Evolutionary conservation across 2,113 vertebrate species (phyloP), one percentile per base, ranked within the genome.

Genomic region (Jaculus jaculus): DNA sequence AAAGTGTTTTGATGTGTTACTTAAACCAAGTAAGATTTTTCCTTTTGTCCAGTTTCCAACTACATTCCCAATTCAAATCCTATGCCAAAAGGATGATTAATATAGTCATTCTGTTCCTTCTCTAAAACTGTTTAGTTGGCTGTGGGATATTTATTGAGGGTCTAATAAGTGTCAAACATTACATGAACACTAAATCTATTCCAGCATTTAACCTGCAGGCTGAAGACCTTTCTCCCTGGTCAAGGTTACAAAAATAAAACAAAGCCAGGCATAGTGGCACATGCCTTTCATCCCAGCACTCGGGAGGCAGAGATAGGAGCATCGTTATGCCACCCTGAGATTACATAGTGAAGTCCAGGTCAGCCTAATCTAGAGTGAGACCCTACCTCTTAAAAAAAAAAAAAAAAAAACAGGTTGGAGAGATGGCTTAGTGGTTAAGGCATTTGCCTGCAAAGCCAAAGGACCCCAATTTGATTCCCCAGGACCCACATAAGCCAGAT

Each of bases 1-100:
- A 94, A 20, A 81, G 34, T 65, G 15, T 87, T 95, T 61, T 93
- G 81, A 94, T 11, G 7, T 80, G 82, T 80, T 93, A 93, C 84
- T 92, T 92, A 93, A 84, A 71, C 90, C 87, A 95, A 95, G 16
- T 61, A 77, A 78, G 54, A 72, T 37, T 85, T 96, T 93, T 95
- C 82, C 83, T 92, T 87, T 84, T 89, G 61, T 95, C 74, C 5
- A 72, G 75, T 73, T 94, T 95, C 84, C 95, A 93, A 78, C 51
- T 84, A 91, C 24, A 84, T 75, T 83, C 73, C 82, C 42, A 73
- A 89, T 69, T 92, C 73, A 95, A 86, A 90, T 78, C 68, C 72
- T 87, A 54, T 58, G 84, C 75, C 73, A 86, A 95, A 87, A 32
- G 17, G 26, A 95, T 87, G 73, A 89, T 89, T 88, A 93, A 91